phyloP scores from a whole-genome alignment of 2,113 vertebrate species.

The Tragelaphus imberbis region DNA sequence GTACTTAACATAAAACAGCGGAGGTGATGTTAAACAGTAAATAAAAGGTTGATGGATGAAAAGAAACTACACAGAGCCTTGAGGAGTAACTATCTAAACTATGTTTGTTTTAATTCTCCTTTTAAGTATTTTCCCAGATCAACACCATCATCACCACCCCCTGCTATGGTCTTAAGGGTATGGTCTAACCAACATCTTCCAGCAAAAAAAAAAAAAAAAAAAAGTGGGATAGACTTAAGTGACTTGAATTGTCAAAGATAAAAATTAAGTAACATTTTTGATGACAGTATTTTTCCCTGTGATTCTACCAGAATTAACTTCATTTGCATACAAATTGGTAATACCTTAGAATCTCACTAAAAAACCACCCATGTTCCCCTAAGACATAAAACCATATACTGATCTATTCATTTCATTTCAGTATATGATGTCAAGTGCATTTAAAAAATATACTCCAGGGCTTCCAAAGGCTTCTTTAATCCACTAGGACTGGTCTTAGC shows the following conservation, averaged over 20 bases:
- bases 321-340: constrained; percentile 46
- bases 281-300: neutral
- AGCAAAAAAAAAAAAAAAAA: neutral
- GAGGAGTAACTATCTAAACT: neutral
- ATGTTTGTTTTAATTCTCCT: neutral
- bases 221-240: neutral
- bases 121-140: neutral
- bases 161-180: neutral
- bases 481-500: constrained; percentile 26
- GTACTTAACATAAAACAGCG: neutral
- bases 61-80: neutral
- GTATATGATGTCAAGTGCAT: constrained; percentile 20
- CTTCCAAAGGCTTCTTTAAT: constrained; percentile 53
- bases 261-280: constrained; percentile 21
- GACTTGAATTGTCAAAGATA: neutral
- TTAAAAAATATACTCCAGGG: constrained; percentile 20
- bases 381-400: neutral
- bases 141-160: neutral
- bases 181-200: neutral
- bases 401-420: constrained; percentile 44
- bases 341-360: neutral
- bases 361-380: neutral
- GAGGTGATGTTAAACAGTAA: neutral
- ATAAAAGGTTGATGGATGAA: neutral
- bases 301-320: neutral